These are phyloP conservation scores for Deilephila porcellus DNA, from an alignment of 2,888 invertebrate species.

Conservation along the genomic window DNA sequence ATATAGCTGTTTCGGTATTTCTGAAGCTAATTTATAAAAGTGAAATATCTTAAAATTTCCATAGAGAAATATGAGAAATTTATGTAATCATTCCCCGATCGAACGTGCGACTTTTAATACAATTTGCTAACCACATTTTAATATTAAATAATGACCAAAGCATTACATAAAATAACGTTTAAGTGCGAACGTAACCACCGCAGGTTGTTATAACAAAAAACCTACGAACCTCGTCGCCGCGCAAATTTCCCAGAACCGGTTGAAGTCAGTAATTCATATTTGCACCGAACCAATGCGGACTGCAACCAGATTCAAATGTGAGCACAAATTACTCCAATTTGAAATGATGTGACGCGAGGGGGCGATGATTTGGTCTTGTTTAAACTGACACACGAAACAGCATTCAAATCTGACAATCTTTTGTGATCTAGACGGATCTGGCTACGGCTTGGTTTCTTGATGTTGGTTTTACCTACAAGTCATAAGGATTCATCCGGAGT, in stretches of 20 bases:
- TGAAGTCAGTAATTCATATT: conserved; percentile 10
- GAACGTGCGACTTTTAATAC: background rate
- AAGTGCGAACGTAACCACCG: background rate
- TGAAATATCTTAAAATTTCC: background rate
- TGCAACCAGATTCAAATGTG: conserved; percentile 4
- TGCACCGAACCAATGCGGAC: conserved; percentile 7
- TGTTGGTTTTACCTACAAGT: too few relatives aligned
- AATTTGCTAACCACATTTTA: too few relatives aligned
- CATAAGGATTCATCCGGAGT: too few relatives aligned
- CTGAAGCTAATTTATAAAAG: too few relatives aligned
- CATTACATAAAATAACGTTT: background rate
- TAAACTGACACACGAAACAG: background rate
- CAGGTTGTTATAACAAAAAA: background rate
- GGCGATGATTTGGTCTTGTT: conserved; percentile 7
- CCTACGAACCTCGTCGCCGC: background rate
- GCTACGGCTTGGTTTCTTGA: too few relatives aligned
- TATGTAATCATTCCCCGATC: background rate
- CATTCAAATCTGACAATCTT: background rate
- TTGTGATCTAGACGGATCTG: background rate
- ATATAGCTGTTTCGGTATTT: too few relatives aligned
- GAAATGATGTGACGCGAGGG: background rate
- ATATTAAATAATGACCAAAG: background rate
- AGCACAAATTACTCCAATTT: conserved; percentile 20
- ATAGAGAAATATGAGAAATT: background rate
- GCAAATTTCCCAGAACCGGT: background rate